phyloP scores from a whole-genome alignment of 2,113 vertebrate species.

The Donacobius atricapilla region DNA sequence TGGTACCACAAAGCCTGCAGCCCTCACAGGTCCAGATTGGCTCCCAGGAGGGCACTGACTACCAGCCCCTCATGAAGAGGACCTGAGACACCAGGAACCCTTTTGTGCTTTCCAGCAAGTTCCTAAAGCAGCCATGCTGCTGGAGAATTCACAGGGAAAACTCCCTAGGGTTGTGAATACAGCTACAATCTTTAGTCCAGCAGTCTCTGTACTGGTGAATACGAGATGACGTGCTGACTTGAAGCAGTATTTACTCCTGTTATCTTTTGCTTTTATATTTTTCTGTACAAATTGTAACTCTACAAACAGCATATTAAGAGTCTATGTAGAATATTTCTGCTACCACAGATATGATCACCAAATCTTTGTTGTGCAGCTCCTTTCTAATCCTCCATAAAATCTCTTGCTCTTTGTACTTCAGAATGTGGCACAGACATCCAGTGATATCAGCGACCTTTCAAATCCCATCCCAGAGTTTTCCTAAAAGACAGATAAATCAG shows the following conservation, averaged over 20 bases:
- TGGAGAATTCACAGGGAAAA: background rate
- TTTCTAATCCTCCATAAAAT: background rate
- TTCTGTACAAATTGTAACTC: background rate
- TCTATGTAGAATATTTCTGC: background rate
- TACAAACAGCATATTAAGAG: background rate
- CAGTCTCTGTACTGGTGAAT: background rate
- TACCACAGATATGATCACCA: background rate
- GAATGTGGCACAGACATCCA: background rate
- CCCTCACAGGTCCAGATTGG: background rate
- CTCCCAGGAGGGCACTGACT: background rate
- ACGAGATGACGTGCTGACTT: background rate
- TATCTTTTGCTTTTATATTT: background rate
- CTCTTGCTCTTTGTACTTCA: background rate
- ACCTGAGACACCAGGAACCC: background rate
- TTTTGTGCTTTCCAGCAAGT: background rate
- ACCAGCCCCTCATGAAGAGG: background rate
- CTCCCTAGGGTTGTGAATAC: background rate
- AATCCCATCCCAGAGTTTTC: background rate
- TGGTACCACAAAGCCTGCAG: background rate
- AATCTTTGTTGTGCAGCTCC: background rate
- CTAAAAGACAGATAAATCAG: background rate
- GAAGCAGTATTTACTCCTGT: background rate
- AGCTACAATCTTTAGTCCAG: background rate
- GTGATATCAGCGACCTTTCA: background rate
- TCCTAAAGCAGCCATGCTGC: background rate